A percentile compares a stretch with the other conserved stretches of the same genome.
Evolutionary conservation across 2,113 vertebrate species (phyloP).

Genomic region (Rhinogobius similis): DNA sequence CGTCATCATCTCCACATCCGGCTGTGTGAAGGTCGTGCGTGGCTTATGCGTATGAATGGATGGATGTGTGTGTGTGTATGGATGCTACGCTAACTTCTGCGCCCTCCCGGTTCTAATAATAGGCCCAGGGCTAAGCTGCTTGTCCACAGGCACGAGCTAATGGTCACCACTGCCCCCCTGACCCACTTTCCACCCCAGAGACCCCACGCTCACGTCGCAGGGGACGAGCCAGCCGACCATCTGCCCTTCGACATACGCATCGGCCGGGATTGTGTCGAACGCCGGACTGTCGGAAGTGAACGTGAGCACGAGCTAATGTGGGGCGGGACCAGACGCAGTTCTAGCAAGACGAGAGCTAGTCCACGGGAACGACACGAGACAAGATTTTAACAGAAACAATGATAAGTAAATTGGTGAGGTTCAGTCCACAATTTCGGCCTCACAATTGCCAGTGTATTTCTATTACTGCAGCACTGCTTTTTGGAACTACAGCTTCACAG

Average conservation of each 20-base stretch:
- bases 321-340: too few relatives aligned
- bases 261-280: not conserved
- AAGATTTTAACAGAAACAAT: too few relatives aligned
- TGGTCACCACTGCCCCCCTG: conserved; percentile 55
- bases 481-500: too few relatives aligned
- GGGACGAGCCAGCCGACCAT: not conserved
- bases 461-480: too few relatives aligned
- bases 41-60: not conserved
- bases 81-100: conserved; percentile 9
- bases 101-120: conserved; percentile 30
- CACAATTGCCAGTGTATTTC: too few relatives aligned
- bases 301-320: too few relatives aligned
- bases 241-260: not conserved
- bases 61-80: not conserved
- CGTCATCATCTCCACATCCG: too few relatives aligned
- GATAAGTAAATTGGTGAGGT: too few relatives aligned
- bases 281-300: too few relatives aligned
- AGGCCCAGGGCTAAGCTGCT: conserved; percentile 55
- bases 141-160: conserved; percentile 40
- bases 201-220: not conserved
- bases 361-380: too few relatives aligned
- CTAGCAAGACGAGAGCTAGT: too few relatives aligned
- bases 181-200: conserved; percentile 56
- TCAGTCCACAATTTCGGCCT: too few relatives aligned
- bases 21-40: not conserved